Evolutionary conservation across 2,113 vertebrate genomes (phyloP), one percentile per base, ranked within the genome.

Genomic region (Xenotilapia longispinis): DNA sequence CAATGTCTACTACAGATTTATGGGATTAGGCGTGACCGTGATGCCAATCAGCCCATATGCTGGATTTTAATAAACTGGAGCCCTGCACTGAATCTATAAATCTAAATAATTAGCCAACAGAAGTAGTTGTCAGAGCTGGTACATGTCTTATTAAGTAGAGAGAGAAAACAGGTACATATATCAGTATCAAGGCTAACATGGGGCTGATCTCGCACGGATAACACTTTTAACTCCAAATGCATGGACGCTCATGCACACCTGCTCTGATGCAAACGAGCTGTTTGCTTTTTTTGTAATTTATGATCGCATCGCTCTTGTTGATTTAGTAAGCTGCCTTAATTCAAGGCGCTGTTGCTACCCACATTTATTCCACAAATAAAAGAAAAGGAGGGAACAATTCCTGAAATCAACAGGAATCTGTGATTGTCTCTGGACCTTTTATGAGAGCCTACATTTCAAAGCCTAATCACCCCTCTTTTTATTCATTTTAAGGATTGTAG

Each of bases 1-100:
- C 78, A 63, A 85, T 89, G 87, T 86, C 38, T 60, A 82, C n/a
- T n/a, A 84, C 80, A 84, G 84, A 93, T 94, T 91, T 89, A 93
- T 84, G 26, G 82, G 84, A 92, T 87, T 87, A 92, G 87, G 89
- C 84, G 42, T 60, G 82, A 84, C 84, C 42, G 55, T 75, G 81
- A 86, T 83, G 65, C 55, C 89, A 89, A 83, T 87, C 65, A 80
- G 82, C 28, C 81, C 91, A 87, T 91, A 88, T 92, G 91, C 49
- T 93, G 45, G 33, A 81, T 86, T 84, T 78, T 65, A 83, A 84
- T 84, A 65, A 91, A 89, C 55, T 57, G 63, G 81, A 84, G 45
- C 47, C 53, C 47, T 65, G 51, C 21, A 36, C 40, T 82, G 47
- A 78, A 83, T 63, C 21, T 75, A 91, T 89, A 87, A 91, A 91